A percentile compares a stretch with the other conserved stretches of the same genome.
These are phyloP conservation scores for Cydia amplana DNA, from an alignment of 1,140 invertebrate species.

Conservation along the genomic window DNA sequence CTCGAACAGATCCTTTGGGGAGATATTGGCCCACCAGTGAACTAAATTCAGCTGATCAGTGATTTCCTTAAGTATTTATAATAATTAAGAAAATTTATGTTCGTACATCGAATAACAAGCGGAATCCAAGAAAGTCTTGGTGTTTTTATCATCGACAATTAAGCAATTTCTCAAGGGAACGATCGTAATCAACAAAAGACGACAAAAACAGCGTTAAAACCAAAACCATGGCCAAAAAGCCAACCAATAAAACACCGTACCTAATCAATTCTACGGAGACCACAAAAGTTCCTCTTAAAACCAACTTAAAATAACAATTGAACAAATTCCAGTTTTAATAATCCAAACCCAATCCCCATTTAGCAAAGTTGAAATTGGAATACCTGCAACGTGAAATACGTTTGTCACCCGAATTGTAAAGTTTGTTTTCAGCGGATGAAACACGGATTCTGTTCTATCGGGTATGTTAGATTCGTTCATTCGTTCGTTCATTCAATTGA, in stretches of 20 bases:
- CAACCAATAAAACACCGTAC: constrained; percentile 45
- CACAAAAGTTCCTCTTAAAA: constrained; percentile 42
- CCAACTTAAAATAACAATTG: constrained; percentile 16
- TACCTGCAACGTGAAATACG: background rate
- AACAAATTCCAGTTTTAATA: constrained; percentile 4
- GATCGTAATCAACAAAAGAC: constrained; percentile 11
- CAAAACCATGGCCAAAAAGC: constrained; percentile 20
- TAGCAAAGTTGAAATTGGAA: constrained; percentile 27
- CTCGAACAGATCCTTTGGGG: too few species aligned
- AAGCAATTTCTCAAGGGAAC: constrained; percentile 11
- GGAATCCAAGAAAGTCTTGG: background rate
- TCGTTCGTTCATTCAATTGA: constrained; percentile 47
- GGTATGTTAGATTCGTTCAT: constrained; percentile 36
- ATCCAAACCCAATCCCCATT: constrained; percentile 20
- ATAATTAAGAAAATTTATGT: too few species aligned
- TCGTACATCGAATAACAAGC: too few species aligned
- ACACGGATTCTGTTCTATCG: constrained; percentile 31
- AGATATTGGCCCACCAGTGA: too few species aligned
- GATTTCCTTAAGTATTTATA: too few species aligned
- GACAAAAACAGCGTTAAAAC: background rate
- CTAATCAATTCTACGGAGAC: constrained; percentile 54
- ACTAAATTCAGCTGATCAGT: too few species aligned
- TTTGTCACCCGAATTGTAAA: background rate
- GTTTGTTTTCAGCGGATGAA: constrained; percentile 21
- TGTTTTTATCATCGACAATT: background rate